Evolutionary conservation across 2,113 vertebrate genomes (phyloP), one percentile per base, ranked within the genome.

Genomic region (Mesocricetus auratus): DNA sequence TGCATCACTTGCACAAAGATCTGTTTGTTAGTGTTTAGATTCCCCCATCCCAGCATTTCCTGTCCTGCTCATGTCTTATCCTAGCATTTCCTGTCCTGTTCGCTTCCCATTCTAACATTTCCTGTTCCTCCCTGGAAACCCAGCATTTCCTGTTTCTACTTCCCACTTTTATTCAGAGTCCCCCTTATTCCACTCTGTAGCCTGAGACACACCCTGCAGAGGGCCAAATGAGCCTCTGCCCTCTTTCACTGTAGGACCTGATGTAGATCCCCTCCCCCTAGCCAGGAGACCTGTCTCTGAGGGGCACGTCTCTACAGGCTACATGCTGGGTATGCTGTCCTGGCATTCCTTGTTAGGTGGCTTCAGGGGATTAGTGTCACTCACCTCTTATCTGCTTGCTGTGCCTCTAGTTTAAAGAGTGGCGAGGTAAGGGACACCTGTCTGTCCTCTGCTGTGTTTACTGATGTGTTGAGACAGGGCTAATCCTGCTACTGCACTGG

Each of bases 331-430:
- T 33, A 42, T 2, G 29, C 36, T 31, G 22, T 50, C 50, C 91
- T 53, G 66, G 39, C 31, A 29, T 42, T 47, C 39, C 45, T 79
- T 2, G 2, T 64, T 81, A 77, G 77, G 22, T 50, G 62, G 33
- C 47, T 60, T n/a, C 33, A 42, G 58, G 45, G 45, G 87, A 42
- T 74, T 93, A 92, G 12, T 66, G 56, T 89, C 90, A 77, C 53
- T 93, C 12, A 2, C 33, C 81, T 94, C 71, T 87, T 74, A 36
- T 17, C 26, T 36, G 39, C 22, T 83, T 26, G 12, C 75, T 91
- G 47, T 60, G 89, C 62, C 78, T 97, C 81, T 90, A 53, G 60
- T 90, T 83, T 95, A 60, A 93, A 89, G 73, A 95, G 75, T 68
- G 60, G 50, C 7, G 5, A 68, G 50, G 29, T 91, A 86, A 86